Evolutionary conservation across 1,140 invertebrate species (phyloP).

Genomic region (Cataglyphis hispanica): DNA sequence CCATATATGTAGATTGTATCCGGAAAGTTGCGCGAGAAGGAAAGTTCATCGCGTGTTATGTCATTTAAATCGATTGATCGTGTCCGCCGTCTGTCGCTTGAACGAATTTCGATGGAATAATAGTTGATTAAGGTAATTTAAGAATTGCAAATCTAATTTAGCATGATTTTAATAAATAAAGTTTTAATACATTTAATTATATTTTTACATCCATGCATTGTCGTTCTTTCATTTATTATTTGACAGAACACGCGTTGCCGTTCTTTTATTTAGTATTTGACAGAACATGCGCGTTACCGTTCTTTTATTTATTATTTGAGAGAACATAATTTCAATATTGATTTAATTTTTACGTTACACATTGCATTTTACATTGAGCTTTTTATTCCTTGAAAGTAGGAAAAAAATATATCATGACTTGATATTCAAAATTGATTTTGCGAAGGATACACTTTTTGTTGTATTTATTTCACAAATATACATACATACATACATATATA

Average conservation of each 20-base stretch:
- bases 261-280: background rate
- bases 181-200: background rate
- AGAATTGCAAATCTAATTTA: background rate
- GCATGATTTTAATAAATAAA: no score
- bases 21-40: background rate
- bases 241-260: background rate
- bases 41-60: slow-evolving; percentile 1
- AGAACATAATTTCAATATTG: slow-evolving; percentile 1
- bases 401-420: background rate
- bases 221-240: background rate
- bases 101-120: background rate
- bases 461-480: no score
- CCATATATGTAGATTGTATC: background rate
- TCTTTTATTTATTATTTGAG: background rate
- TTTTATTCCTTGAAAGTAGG: background rate
- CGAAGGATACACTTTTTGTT: no score
- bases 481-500: no score
- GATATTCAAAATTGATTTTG: no score
- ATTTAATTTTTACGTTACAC: background rate
- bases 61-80: slow-evolving; percentile 16
- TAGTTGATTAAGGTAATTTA: background rate
- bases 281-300: background rate
- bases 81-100: background rate
- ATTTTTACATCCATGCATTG: background rate
- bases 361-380: no score